Base-by-base conservation (phyloP, 2,888 invertebrate genomes). In the Chesias legatella region DNA sequence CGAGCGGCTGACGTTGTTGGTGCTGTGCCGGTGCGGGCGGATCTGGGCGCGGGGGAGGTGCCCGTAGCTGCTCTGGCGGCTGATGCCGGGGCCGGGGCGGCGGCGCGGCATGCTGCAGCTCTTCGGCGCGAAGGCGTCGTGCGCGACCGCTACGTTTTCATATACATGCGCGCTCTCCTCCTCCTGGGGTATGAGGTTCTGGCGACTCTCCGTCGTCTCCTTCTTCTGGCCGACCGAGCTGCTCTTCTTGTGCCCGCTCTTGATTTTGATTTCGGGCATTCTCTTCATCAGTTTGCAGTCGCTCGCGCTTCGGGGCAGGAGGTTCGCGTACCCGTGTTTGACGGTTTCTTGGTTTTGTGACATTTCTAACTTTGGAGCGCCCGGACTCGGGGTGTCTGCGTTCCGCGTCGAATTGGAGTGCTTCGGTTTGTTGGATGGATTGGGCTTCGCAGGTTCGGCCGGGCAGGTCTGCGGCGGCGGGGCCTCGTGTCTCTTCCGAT, bases 61-160 rank as follows among this genome's bases (percentile, higher is more conserved):
- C 0, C 78, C 80, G 64, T 78, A 71, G 65, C 88, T 84, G 69
- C 74, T 73, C 55, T 86, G 88, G 2, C 86, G 70, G 21, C 78
- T 63, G 45, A 83, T 74, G 30, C 72, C 73, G 43, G 56, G 73
- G 43, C 67, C 63, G 28, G 77, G 67, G 43, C 77, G 79, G 9
- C 86, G 73, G 1, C 88, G 77, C 32, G 89, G 89, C 88, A 88
- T 86, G 57, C 81, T 86, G 58, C 86, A 85, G 51, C 82, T 88
- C 51, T 75, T 78, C 21, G 84, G 79, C 11, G 78, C 76, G 59
- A 79, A 78, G 1, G 73, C 48, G 22, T 83, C 84, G 48, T 70
- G 70, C 11, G 72, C 56, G 57, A 69, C 40, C 4, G 77, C 56
- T 1, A 89, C 63, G 63, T 89, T 89, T 51, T 88, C 89, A 56